These are phyloP conservation scores for Stenurella melanura DNA, from an alignment of 2,888 invertebrate genomes.

Conservation along the genomic window DNA sequence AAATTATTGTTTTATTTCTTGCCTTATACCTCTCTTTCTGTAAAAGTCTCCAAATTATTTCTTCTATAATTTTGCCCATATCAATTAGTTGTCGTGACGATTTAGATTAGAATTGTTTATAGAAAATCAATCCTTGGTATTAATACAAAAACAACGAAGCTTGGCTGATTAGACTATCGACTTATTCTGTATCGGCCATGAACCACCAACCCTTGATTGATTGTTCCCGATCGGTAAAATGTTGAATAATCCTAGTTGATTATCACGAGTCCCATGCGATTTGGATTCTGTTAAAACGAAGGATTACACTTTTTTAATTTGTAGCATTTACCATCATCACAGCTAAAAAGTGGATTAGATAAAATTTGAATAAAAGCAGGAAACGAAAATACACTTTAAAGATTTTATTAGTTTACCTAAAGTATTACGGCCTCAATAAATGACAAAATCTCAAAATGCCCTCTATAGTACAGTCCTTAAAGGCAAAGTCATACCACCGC, in stretches of 20 bases:
- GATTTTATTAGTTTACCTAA: no score
- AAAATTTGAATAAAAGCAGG: no score
- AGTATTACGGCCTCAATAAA: no score
- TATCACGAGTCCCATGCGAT: constrained; percentile 54
- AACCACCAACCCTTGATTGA: constrained; percentile 57
- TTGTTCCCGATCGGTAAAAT: constrained; percentile 57
- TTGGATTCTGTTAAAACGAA: constrained; percentile 45
- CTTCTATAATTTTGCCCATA: neutral
- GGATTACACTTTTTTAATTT: constrained; percentile 56
- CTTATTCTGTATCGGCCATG: constrained; percentile 47
- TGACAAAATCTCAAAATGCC: no score
- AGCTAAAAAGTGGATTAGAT: no score
- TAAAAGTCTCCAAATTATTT: neutral
- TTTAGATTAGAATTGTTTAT: neutral
- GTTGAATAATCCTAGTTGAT: constrained; percentile 58
- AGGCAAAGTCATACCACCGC: no score
- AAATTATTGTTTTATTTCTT: no score
- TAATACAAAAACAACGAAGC: constrained; percentile 43
- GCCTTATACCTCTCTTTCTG: no score
- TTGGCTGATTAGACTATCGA: constrained; percentile 48
- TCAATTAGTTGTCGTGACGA: neutral
- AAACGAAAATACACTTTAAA: no score
- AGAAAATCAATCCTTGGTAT: constrained; percentile 24
- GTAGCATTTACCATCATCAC: constrained; percentile 9
- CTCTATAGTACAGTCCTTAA: no score